A percentile compares a stretch with the other conserved stretches of the same genome.
phyloP scores from a whole-genome alignment of 2,797 vertebrate genomes.

The Anas capensis region DNA sequence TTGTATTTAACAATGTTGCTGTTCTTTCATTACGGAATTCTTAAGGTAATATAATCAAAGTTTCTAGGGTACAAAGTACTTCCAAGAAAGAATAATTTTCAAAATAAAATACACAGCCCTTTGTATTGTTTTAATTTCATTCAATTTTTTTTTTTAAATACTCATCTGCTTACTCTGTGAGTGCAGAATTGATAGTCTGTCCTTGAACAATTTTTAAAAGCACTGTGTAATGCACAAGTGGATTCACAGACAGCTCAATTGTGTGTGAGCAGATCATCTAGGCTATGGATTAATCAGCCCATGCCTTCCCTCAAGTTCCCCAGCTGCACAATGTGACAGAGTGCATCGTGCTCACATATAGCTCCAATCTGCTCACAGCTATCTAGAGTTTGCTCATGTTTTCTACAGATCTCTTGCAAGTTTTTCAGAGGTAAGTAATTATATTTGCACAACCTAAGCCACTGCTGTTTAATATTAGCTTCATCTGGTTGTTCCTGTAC shows the following conservation, averaged over 20 bases:
- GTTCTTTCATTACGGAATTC: not conserved
- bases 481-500: not conserved
- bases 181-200: fast-evolving
- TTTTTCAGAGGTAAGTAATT: not conserved
- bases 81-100: not conserved
- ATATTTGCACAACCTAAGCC: not conserved
- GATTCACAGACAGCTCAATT: not conserved
- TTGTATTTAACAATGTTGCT: not conserved
- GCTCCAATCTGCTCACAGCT: not conserved
- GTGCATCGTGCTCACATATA: not conserved
- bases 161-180: not conserved
- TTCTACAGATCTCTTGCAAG: not conserved
- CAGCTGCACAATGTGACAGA: slow-evolving; percentile 28
- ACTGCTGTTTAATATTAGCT: not conserved
- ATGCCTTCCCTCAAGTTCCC: not conserved
- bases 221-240: not conserved
- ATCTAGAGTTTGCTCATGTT: not conserved
- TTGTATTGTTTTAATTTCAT: not conserved
- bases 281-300: slow-evolving; percentile 12
- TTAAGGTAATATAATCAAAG: not conserved
- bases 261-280: not conserved
- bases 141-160: not conserved
- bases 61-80: not conserved
- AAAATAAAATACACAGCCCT: not conserved
- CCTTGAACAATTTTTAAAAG: not conserved